These are phyloP conservation scores for Tholera decimalis DNA, from an alignment of 2,888 invertebrate genomes.

Conservation along the genomic window DNA sequence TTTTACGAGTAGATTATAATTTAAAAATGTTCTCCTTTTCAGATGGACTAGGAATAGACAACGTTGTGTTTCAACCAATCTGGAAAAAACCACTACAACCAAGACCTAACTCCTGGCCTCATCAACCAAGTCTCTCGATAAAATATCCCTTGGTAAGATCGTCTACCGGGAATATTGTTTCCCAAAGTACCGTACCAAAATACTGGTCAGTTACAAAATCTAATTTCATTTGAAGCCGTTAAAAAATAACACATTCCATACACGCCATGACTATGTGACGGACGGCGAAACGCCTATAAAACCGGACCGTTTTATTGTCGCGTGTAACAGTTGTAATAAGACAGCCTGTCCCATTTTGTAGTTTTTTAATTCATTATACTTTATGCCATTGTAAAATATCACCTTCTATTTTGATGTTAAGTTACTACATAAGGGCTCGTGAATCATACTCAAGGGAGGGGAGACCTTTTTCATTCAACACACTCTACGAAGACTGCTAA, in stretches of 20 bases:
- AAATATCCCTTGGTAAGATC: too few species aligned
- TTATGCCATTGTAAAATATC: slow-evolving; percentile 51
- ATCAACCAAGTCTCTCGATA: too few species aligned
- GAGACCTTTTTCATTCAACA: neutral
- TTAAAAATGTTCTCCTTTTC: neutral
- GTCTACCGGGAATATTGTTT: neutral
- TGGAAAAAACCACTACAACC: too few species aligned
- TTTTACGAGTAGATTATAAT: too few species aligned
- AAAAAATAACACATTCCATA: slow-evolving; percentile 61
- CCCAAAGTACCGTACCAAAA: neutral
- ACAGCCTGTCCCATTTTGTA: slow-evolving; percentile 35
- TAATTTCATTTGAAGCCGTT: slow-evolving; percentile 39
- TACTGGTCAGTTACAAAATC: slow-evolving; percentile 42
- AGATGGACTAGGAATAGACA: neutral
- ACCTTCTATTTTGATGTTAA: slow-evolving; percentile 31
- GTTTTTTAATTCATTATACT: slow-evolving; percentile 52
- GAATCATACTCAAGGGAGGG: neutral
- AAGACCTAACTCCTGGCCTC: too few species aligned
- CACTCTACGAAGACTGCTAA: too few species aligned
- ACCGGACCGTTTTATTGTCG: slow-evolving; percentile 52
- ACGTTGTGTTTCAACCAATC: neutral
- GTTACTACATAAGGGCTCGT: slow-evolving; percentile 9
- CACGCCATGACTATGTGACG: slow-evolving; percentile 46
- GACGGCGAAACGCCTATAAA: slow-evolving; percentile 45
- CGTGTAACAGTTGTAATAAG: slow-evolving; percentile 45